A percentile compares a stretch with the other conserved stretches of the same genome.
phyloP scores from a whole-genome alignment of 2,113 vertebrate genomes.

The Ardeotis arabs region DNA sequence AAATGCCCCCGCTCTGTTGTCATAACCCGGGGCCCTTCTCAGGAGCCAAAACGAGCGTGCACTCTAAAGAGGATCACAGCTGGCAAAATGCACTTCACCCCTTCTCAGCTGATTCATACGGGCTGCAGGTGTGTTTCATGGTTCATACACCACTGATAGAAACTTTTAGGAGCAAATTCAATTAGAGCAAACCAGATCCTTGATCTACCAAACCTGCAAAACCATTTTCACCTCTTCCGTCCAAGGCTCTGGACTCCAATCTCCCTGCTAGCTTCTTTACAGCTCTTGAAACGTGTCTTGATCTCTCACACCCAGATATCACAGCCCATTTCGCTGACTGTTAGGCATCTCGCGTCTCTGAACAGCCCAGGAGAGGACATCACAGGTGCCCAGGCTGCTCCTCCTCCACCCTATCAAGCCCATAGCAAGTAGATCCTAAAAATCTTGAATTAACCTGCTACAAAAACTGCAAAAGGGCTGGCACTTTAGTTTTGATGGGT shows the following conservation, averaged over 20 bases:
- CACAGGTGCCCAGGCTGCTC: background rate
- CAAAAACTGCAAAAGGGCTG: background rate
- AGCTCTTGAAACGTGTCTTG: background rate
- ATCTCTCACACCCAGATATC: background rate
- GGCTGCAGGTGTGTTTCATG: background rate
- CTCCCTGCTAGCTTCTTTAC: background rate
- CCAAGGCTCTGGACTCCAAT: background rate
- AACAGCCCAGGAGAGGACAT: background rate
- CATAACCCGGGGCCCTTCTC: slow-evolving; percentile 30
- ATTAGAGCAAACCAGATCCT: background rate
- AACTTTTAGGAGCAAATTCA: background rate
- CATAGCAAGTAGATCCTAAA: background rate
- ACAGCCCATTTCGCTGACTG: background rate
- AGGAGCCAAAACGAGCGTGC: background rate
- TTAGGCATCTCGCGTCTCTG: fast-evolving
- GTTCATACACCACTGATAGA: background rate
- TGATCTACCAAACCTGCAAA: background rate
- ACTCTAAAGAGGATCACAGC: background rate
- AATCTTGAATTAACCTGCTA: background rate
- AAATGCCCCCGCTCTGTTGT: slow-evolving; percentile 57
- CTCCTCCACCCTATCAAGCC: background rate
- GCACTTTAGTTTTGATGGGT: background rate
- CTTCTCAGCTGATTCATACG: background rate
- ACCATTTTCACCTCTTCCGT: background rate
- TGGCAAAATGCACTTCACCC: background rate